Evolutionary conservation across 2,797 vertebrate species (phyloP).

Genomic region (Chelon auratus): DNA sequence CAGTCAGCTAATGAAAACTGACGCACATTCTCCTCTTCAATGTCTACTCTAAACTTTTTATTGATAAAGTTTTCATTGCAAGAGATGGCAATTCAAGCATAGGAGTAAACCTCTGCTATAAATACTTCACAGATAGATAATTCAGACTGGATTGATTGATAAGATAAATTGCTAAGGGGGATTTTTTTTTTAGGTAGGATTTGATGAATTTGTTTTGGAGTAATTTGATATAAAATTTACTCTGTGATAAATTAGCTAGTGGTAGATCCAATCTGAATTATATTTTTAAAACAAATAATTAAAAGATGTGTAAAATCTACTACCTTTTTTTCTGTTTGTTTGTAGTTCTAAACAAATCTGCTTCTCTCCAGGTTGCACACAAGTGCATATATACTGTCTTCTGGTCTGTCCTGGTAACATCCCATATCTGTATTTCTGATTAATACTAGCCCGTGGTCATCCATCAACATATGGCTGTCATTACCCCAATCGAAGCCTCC

Average conservation of each 20-base stretch:
- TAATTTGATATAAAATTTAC: neutral
- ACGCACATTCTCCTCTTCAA: neutral
- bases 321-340: neutral
- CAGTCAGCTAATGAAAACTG: slow-evolving; percentile 25
- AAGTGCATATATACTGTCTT: slow-evolving; percentile 18
- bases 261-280: neutral
- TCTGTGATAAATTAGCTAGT: slow-evolving; percentile 22
- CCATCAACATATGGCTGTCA: slow-evolving; percentile 83
- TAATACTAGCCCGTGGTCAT: slow-evolving; percentile 81
- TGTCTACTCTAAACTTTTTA: neutral
- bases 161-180: too few species aligned
- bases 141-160: neutral
- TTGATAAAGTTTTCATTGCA: slow-evolving; percentile 12
- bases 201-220: slow-evolving; percentile 3
- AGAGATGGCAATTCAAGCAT: slow-evolving; percentile 38
- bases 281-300: too few species aligned
- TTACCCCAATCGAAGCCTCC: slow-evolving; percentile 80
- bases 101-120: slow-evolving; percentile 12
- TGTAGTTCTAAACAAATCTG: slow-evolving; percentile 5
- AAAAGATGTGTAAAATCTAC: too few species aligned
- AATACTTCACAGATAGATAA: too few species aligned
- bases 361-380: slow-evolving; percentile 9
- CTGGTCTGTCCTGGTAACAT: slow-evolving; percentile 56
- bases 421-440: slow-evolving; percentile 80
- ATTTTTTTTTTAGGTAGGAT: neutral